Evolutionary conservation across 1,140 invertebrate species (phyloP).

Genomic region (Drosophila bifasciata): DNA sequence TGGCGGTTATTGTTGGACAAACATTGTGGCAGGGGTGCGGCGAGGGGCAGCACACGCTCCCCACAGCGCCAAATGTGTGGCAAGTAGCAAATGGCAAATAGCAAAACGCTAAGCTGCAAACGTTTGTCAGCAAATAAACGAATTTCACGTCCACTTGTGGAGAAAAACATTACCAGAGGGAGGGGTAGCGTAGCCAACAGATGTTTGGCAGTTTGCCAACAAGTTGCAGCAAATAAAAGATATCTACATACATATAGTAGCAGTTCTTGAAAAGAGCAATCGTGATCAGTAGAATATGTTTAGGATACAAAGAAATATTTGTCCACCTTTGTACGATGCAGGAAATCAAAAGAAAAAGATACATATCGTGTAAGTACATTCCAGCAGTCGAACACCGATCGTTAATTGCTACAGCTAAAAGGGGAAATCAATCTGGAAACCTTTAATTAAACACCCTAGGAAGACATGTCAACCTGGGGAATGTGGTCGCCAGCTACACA

Average conservation of each 20-base stretch:
- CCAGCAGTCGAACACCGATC: constrained; percentile 3
- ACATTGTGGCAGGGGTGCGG: constrained; percentile 19
- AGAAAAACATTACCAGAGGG: constrained; percentile 26
- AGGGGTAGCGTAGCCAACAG: constrained; percentile 12
- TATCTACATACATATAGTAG: not conserved
- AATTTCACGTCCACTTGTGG: constrained; percentile 36
- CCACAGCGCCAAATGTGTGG: constrained; percentile 36
- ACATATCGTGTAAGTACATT: not conserved
- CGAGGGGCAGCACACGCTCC: constrained; percentile 35
- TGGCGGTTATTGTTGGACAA: constrained; percentile 46
- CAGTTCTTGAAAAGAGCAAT: not conserved
- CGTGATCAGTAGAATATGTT: too few relatives aligned
- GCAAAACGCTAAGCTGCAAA: constrained; percentile 37
- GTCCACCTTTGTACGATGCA: not conserved
- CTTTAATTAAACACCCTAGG: constrained; percentile 39
- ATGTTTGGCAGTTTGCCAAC: constrained; percentile 48
- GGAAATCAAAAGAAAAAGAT: not conserved
- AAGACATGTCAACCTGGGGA: constrained; percentile 19
- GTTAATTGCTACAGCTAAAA: constrained; percentile 31
- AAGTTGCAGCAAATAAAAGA: constrained; percentile 27
- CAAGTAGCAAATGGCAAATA: constrained; percentile 34
- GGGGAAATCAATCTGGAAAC: constrained; percentile 24
- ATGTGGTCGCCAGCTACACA: constrained; percentile 40
- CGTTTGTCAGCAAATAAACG: constrained; percentile 46
- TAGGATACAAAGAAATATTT: not conserved